Evolutionary conservation across 1,140 invertebrate species (phyloP).

Genomic region (Magallana angulata): DNA sequence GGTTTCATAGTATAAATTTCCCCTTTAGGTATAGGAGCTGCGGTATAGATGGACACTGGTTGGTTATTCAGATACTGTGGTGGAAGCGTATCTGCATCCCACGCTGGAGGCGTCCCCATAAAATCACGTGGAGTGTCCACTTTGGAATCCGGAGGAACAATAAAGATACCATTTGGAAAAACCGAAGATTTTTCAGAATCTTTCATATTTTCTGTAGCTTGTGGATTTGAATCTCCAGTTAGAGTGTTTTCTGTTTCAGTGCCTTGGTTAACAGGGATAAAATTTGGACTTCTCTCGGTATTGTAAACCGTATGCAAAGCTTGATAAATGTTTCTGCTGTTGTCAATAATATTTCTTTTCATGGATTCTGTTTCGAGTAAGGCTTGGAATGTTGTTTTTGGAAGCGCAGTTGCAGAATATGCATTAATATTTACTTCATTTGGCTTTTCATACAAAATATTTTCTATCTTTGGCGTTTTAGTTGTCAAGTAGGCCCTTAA

Average conservation of each 20-base stretch:
- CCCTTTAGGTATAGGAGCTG: not conserved
- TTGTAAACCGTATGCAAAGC: slow-evolving; percentile 14
- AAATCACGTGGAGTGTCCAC: not conserved
- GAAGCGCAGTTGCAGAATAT: not conserved
- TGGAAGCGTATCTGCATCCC: not conserved
- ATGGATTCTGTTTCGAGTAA: slow-evolving; percentile 13
- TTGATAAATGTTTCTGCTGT: slow-evolving; percentile 2
- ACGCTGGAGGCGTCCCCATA: not conserved
- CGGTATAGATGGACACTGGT: not conserved
- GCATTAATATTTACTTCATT: not conserved
- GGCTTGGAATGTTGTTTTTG: slow-evolving; percentile 10
- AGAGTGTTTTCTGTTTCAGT: not conserved
- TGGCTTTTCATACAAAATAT: not conserved
- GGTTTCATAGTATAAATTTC: slow-evolving; percentile 29
- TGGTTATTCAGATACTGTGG: not conserved
- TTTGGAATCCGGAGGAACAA: slow-evolving; percentile 17
- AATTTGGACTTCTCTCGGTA: not conserved
- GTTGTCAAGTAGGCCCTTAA: slow-evolving; percentile 12
- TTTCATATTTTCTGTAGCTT: not conserved
- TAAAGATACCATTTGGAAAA: not conserved
- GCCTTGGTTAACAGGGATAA: not conserved
- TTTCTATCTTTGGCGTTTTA: not conserved
- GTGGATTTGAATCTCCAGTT: not conserved
- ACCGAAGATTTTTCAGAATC: not conserved
- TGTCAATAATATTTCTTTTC: slow-evolving; percentile 17